Percentiles rank a stretch among this genome's conserved stretches.
Conservation (phyloP, 2,797 vertebrate species). For the Microcaecilia unicolor region DNA sequence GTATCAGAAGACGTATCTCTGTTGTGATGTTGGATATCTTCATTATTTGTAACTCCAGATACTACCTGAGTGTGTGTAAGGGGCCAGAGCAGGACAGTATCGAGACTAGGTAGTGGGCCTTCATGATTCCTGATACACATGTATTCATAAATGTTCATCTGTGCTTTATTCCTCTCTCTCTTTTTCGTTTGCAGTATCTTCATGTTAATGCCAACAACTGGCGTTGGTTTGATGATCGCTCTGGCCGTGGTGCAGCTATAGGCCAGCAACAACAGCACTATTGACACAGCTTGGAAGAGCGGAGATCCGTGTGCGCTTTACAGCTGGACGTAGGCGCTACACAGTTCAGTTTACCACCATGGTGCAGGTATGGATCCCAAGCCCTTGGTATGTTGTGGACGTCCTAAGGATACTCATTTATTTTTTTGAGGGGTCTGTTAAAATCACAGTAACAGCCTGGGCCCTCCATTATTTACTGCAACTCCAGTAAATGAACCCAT, state of each 20-base stretch:
- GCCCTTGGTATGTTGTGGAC: too few relatives aligned
- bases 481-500: too few relatives aligned
- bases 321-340: conserved; percentile 87
- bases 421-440: too few relatives aligned
- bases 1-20: too few relatives aligned
- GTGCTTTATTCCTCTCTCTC: not conserved
- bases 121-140: too few relatives aligned
- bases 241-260: conserved; percentile 96
- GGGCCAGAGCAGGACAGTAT: fast-evolving
- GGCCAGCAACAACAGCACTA: conserved; percentile 95
- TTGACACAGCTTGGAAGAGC: conserved; percentile 86
- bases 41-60: too few relatives aligned
- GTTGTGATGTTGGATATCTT: not conserved
- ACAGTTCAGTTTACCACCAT: conserved; percentile 95
- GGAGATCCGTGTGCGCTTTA: conserved; percentile 92
- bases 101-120: too few relatives aligned
- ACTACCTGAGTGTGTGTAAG: not conserved
- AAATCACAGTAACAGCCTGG: not conserved
- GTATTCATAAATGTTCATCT: too few relatives aligned
- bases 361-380: conserved; percentile 90
- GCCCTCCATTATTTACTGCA: too few relatives aligned
- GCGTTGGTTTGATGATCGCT: conserved; percentile 96
- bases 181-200: conserved; percentile 66
- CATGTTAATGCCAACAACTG: conserved; percentile 94
- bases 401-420: too few relatives aligned